phyloP scores from a whole-genome alignment of 2,113 vertebrate genomes.

The Periophthalmus modestus region DNA sequence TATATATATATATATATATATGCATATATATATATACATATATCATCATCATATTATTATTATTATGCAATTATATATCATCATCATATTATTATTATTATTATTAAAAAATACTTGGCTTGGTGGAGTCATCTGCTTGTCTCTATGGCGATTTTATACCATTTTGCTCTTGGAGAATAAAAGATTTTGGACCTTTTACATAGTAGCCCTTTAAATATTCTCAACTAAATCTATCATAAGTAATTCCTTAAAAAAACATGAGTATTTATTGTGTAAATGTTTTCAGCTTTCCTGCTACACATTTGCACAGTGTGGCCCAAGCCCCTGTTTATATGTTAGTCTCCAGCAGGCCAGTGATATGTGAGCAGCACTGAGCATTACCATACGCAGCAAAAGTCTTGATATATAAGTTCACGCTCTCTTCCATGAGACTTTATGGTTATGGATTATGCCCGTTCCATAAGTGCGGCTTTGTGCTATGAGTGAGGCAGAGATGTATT shows the following conservation, averaged over 20 bases:
- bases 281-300: constrained; percentile 14
- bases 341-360: constrained; percentile 40
- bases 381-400: constrained; percentile 59
- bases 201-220: too few species aligned
- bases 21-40: too few species aligned
- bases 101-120: too few species aligned
- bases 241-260: not conserved
- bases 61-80: too few species aligned
- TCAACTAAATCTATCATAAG: too few species aligned
- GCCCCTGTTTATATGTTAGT: constrained; percentile 45
- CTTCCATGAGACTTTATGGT: constrained; percentile 63
- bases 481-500: constrained; percentile 70
- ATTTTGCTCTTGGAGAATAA: too few species aligned
- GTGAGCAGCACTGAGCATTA: constrained; percentile 62
- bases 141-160: too few species aligned
- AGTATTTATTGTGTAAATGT: not conserved
- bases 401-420: constrained; percentile 46
- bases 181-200: too few species aligned
- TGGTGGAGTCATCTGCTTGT: too few species aligned
- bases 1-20: too few species aligned
- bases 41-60: too few species aligned
- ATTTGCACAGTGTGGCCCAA: constrained; percentile 12
- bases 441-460: constrained; percentile 72
- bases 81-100: too few species aligned
- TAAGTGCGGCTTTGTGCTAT: constrained; percentile 58